phyloP scores from a whole-genome alignment of 2,888 invertebrate genomes.

The Sinotaia quadrata region DNA sequence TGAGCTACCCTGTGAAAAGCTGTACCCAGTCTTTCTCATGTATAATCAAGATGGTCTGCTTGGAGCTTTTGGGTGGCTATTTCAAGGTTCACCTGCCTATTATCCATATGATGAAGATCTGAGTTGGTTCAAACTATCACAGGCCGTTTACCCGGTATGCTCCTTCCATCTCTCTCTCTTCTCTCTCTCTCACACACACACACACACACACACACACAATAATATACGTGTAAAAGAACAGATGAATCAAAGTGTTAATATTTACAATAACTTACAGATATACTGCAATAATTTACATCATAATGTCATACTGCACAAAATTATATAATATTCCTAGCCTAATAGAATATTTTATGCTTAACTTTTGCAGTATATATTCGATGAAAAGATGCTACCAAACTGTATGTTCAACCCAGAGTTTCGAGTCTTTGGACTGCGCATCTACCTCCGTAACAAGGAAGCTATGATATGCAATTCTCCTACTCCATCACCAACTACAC shows the following conservation, averaged over 20 bases:
- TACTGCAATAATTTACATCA: background rate
- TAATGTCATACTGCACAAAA: no score
- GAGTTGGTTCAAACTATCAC: conserved; percentile 56
- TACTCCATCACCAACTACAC: background rate
- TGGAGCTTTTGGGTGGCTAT: conserved; percentile 65
- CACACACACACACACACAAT: no score
- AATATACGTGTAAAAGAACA: no score
- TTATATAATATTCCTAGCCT: background rate
- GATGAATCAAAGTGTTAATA: no score
- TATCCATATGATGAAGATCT: conserved; percentile 46
- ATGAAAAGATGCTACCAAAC: conserved; percentile 53
- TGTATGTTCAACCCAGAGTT: conserved; percentile 63
- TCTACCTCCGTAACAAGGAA: conserved; percentile 57
- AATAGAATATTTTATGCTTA: conserved; percentile 11
- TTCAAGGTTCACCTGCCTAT: conserved; percentile 59
- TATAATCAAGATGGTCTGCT: conserved; percentile 61
- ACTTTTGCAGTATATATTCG: conserved; percentile 58
- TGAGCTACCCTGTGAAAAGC: conserved; percentile 56
- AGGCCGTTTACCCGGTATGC: conserved; percentile 60
- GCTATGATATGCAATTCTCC: conserved; percentile 38
- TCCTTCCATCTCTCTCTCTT: no score
- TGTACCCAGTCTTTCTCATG: conserved; percentile 64
- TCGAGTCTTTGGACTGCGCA: conserved; percentile 59
- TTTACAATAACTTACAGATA: no score
- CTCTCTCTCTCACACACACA: no score